phyloP scores from a whole-genome alignment of 2,113 vertebrate species.

The Aptenodytes patagonicus region DNA sequence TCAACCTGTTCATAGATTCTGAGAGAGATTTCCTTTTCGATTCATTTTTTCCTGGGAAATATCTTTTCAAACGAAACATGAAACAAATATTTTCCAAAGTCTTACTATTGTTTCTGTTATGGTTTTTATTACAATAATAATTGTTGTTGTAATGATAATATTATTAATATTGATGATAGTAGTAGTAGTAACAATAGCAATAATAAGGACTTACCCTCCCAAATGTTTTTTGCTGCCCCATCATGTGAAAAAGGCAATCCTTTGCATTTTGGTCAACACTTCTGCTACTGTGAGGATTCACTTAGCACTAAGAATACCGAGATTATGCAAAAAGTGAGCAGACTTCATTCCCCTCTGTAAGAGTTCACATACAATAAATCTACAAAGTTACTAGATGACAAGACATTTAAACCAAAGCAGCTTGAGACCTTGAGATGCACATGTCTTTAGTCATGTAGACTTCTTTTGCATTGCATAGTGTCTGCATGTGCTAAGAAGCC shows the following conservation, averaged over 20 bases:
- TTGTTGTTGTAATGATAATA: neutral
- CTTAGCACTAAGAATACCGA: neutral
- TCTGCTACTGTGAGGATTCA: neutral
- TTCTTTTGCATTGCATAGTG: neutral
- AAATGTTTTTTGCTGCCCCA: neutral
- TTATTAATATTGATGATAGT: neutral
- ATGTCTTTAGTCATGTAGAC: neutral
- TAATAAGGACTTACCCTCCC: neutral
- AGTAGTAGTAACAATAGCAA: neutral
- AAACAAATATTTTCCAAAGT: neutral
- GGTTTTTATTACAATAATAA: neutral
- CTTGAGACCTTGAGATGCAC: neutral
- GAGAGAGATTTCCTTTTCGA: neutral
- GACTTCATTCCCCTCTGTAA: neutral
- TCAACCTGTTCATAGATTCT: neutral
- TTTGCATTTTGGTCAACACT: neutral
- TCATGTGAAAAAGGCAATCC: neutral
- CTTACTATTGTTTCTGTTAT: neutral
- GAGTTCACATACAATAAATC: neutral
- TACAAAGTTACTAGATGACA: neutral
- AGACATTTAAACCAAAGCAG: neutral
- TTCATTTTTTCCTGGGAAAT: neutral
- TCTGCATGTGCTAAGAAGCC: neutral
- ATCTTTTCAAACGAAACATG: neutral
- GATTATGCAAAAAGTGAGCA: neutral